Conservation (phyloP, 2,888 invertebrate genomes). For the Drepanosiphum platanoidis region DNA sequence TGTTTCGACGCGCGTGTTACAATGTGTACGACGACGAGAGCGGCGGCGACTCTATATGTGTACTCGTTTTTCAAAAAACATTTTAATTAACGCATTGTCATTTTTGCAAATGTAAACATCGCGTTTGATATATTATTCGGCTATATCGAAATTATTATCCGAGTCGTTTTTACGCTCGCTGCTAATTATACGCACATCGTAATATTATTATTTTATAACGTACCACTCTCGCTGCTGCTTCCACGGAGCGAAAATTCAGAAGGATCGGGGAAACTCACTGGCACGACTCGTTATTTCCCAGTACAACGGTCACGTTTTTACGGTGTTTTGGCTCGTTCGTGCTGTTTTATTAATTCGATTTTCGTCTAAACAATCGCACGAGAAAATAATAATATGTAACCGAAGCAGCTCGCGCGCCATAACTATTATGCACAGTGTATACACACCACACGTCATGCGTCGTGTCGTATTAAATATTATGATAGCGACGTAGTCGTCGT, state of each 20-base stretch:
- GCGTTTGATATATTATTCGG: neutral
- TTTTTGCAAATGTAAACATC: neutral
- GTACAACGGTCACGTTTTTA: neutral
- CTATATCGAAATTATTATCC: neutral
- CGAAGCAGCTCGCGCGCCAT: neutral
- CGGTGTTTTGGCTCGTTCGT: neutral
- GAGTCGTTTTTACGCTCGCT: neutral
- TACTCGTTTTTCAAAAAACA: no score
- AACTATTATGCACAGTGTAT: neutral
- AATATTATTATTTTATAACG: no score
- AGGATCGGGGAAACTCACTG: neutral
- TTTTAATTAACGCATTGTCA: neutral
- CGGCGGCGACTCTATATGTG: no score
- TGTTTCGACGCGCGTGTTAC: no score
- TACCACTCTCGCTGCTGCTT: no score
- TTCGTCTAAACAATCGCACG: neutral
- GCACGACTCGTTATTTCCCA: constrained; percentile 1
- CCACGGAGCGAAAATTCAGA: neutral
- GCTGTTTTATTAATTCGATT: neutral
- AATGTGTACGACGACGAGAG: no score
- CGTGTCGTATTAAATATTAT: neutral
- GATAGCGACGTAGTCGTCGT: no score
- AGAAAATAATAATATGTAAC: neutral
- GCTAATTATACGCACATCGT: neutral
- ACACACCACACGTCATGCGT: neutral